phyloP scores from a whole-genome alignment of 2,797 vertebrate genomes.

The Cyclopterus lumpus region DNA sequence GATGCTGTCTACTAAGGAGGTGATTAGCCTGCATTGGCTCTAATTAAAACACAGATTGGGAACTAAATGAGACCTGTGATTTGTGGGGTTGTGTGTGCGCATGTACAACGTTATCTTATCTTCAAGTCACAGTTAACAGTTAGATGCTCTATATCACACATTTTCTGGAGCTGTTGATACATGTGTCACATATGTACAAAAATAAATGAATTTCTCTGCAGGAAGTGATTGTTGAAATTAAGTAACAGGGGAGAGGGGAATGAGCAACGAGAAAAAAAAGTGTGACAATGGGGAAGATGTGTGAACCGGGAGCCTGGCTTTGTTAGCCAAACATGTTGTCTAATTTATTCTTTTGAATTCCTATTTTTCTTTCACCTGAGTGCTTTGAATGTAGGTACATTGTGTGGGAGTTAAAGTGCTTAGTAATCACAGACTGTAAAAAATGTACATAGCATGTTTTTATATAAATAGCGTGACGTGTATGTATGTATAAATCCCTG shows the following conservation, averaged over 20 bases:
- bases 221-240: slow-evolving; percentile 42
- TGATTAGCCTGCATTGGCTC: slow-evolving; percentile 78
- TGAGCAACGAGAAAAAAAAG: neutral
- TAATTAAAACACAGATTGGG: slow-evolving; percentile 81
- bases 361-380: slow-evolving; percentile 23
- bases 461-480: slow-evolving; percentile 27
- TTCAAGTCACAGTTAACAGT: slow-evolving; percentile 27
- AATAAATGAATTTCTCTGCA: slow-evolving; percentile 16
- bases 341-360: slow-evolving; percentile 1
- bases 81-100: slow-evolving; percentile 49
- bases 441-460: slow-evolving; percentile 23
- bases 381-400: slow-evolving; percentile 25
- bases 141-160: slow-evolving; percentile 34
- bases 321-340: neutral
- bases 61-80: slow-evolving; percentile 80
- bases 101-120: slow-evolving; percentile 5
- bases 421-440: slow-evolving; percentile 19
- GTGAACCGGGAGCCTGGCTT: neutral
- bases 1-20: slow-evolving; percentile 80
- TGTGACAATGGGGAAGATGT: neutral
- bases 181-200: slow-evolving; percentile 16
- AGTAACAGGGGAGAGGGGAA: neutral
- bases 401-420: slow-evolving; percentile 22
- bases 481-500: slow-evolving; percentile 31
- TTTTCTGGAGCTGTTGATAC: slow-evolving; percentile 25